Percentiles rank a stretch among this genome's conserved stretches.
Evolutionary conservation across 2,113 vertebrate species (phyloP).

Genomic region (Isurus oxyrinchus): DNA sequence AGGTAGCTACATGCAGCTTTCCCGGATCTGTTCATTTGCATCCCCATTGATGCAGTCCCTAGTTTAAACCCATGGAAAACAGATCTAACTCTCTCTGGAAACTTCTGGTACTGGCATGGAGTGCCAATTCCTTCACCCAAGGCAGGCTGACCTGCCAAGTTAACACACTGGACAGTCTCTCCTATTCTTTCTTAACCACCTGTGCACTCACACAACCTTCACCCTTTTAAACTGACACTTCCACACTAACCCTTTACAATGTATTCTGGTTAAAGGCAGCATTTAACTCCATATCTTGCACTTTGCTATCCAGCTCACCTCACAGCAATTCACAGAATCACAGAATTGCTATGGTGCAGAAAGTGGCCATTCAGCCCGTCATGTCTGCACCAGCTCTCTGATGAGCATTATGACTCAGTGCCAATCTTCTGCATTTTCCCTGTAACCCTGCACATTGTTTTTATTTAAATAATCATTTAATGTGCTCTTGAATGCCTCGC

Average conservation of each 20-base stretch:
- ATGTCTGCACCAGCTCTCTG: no score
- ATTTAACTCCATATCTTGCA: not conserved
- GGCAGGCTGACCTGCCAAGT: not conserved
- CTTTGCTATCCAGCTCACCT: not conserved
- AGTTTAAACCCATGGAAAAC: no score
- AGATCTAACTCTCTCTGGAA: no score
- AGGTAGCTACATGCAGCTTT: not conserved
- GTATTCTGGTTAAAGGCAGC: not conserved
- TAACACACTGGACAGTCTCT: not conserved
- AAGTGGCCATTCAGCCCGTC: no score
- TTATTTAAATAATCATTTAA: no score
- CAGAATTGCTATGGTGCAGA: no score
- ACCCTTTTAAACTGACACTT: not conserved
- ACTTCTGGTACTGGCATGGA: not conserved
- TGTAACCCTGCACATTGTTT: no score
- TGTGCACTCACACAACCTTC: not conserved
- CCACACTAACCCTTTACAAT: not conserved
- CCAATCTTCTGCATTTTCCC: no score
- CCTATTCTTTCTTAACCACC: not conserved
- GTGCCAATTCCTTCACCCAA: not conserved
- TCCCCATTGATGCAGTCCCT: not conserved
- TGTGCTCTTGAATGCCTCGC: no score
- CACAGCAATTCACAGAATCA: not conserved
- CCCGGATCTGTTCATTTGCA: not conserved
- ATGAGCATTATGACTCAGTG: no score